phyloP scores from a whole-genome alignment of 2,888 invertebrate genomes.

The Hedya salicella region DNA sequence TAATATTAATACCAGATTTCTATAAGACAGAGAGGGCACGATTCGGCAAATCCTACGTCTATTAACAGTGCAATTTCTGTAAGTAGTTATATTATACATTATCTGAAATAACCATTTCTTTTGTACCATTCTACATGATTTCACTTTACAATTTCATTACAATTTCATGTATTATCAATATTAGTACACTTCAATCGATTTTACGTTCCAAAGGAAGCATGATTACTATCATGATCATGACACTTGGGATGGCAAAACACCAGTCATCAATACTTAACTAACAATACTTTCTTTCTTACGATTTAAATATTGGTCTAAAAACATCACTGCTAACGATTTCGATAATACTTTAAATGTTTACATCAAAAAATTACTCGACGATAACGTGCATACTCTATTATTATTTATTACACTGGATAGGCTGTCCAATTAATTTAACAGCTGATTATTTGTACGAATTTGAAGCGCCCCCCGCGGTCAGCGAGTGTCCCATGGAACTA shows the following conservation, averaged over 20 bases:
- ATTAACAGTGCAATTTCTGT: no score
- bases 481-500: no score
- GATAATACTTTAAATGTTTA: background rate
- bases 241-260: background rate
- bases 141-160: background rate
- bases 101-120: background rate
- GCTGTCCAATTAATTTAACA: no score
- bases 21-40: no score
- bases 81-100: no score
- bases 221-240: constrained; percentile 2
- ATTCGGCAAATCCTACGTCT: no score
- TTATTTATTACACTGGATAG: no score
- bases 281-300: constrained; percentile 18
- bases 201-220: constrained; percentile 1
- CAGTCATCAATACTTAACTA: constrained; percentile 8
- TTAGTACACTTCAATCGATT: no score
- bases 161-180: background rate
- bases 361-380: background rate
- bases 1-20: no score
- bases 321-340: background rate
- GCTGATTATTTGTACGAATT: no score
- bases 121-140: background rate
- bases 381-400: background rate
- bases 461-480: no score
- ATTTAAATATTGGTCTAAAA: constrained; percentile 21